Evolutionary conservation across 2,888 invertebrate genomes (phyloP).

Genomic region (Ditylenchus weischeri): DNA sequence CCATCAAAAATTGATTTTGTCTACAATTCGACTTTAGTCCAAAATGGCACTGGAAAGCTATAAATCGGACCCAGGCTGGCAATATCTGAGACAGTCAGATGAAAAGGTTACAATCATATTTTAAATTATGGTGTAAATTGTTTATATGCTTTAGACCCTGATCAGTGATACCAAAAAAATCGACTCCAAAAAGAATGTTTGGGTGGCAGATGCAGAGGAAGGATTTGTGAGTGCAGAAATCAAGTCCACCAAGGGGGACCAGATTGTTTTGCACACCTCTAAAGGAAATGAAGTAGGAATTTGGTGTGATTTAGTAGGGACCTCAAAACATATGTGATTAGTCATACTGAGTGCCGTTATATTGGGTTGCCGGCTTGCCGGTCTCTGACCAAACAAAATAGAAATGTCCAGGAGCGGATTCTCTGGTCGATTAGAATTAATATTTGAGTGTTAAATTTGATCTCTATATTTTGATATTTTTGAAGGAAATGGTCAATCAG

Average conservation of each 20-base stretch:
- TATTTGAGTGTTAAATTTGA: too few relatives aligned
- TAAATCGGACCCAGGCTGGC: constrained; percentile 56
- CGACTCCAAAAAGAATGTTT: constrained; percentile 98
- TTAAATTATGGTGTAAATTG: neutral
- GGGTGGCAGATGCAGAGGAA: constrained; percentile 96
- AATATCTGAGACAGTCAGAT: constrained; percentile 53
- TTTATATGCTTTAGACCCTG: constrained; percentile 28
- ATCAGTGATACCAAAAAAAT: constrained; percentile 54
- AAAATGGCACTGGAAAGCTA: constrained; percentile 4
- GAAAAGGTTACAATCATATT: constrained; percentile 44
- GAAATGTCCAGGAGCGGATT: too few relatives aligned
- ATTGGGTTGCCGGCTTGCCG: too few relatives aligned
- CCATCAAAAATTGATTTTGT: too few relatives aligned
- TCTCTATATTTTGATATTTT: too few relatives aligned
- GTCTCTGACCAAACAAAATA: too few relatives aligned
- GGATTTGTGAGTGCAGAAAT: constrained; percentile 92
- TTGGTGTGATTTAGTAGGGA: neutral
- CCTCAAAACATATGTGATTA: too few relatives aligned
- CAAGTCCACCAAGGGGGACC: constrained; percentile 94
- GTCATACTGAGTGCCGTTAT: too few relatives aligned
- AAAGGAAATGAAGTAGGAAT: constrained; percentile 31
- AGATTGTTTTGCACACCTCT: constrained; percentile 73
- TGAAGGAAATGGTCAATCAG: too few relatives aligned
- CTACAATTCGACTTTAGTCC: neutral
- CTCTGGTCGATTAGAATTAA: too few relatives aligned